phyloP scores from a whole-genome alignment of 1,140 invertebrate species.

The Teleopsis dalmanni region DNA sequence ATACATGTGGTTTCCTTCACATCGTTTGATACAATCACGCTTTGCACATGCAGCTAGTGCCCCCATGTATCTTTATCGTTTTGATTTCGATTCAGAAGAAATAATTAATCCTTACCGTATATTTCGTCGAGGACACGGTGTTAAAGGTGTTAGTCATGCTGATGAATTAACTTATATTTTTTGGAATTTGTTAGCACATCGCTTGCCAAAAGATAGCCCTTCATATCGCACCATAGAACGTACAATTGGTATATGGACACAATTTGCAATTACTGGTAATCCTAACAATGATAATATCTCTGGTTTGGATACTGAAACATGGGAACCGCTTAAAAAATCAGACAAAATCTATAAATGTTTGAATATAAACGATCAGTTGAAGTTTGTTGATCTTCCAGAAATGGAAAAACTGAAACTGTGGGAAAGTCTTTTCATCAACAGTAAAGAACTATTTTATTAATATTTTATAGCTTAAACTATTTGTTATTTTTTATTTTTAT shows the following conservation, averaged over 20 bases:
- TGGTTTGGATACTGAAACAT: constrained; percentile 29
- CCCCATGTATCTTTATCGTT: constrained; percentile 46
- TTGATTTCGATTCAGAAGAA: constrained; percentile 43
- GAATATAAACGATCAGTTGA: constrained; percentile 44
- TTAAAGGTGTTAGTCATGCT: constrained; percentile 49
- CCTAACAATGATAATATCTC: constrained; percentile 31
- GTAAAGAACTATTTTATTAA: constrained; percentile 23
- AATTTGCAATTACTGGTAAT: constrained; percentile 44
- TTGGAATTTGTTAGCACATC: constrained; percentile 42
- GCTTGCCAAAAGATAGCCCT: constrained; percentile 35
- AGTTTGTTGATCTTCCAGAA: constrained; percentile 41
- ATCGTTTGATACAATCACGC: constrained; percentile 35
- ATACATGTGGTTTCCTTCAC: constrained; percentile 41
- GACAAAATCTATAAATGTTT: constrained; percentile 39
- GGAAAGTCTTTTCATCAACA: constrained; percentile 33
- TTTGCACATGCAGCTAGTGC: constrained; percentile 30
- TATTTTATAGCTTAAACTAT: not conserved
- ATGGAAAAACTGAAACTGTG: constrained; percentile 41
- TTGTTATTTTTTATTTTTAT: constrained; percentile 2
- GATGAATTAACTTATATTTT: constrained; percentile 60
- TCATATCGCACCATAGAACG: constrained; percentile 41
- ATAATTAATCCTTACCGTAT: constrained; percentile 30
- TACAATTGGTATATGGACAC: constrained; percentile 42
- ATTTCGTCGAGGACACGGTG: constrained; percentile 39
- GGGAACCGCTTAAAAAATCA: constrained; percentile 31